Conservation (phyloP, 2,888 invertebrate genomes). For the Ceraclea dissimilis region DNA sequence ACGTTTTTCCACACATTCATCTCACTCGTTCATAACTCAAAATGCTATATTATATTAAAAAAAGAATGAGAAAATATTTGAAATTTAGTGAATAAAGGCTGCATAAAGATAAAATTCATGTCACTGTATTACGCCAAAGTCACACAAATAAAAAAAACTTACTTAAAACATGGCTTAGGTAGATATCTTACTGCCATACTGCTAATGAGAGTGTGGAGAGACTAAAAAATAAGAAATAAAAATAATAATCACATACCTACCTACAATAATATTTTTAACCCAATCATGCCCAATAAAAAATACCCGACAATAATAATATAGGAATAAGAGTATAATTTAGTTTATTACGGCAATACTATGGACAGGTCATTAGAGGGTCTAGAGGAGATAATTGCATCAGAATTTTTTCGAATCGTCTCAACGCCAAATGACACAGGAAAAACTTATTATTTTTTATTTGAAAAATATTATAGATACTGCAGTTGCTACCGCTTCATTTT, state of each 20-base stretch:
- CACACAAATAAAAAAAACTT: too few species aligned
- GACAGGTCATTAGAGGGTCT: neutral
- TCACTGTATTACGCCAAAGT: too few species aligned
- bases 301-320: neutral
- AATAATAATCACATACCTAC: neutral
- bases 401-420: neutral
- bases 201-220: neutral
- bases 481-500: too few species aligned
- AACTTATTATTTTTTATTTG: neutral
- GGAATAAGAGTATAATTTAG: neutral
- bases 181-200: too few species aligned
- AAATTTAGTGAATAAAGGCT: too few species aligned
- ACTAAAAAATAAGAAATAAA: neutral
- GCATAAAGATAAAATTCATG: too few species aligned
- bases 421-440: neutral
- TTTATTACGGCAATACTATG: neutral
- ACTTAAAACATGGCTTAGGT: too few species aligned
- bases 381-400: neutral
- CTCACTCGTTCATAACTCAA: too few species aligned
- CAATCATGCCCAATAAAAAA: slow-evolving; percentile 2
- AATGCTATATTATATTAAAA: too few species aligned
- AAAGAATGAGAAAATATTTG: too few species aligned
- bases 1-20: too few species aligned
- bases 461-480: too few species aligned
- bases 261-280: neutral